Evolutionary conservation across 2,113 vertebrate species (phyloP).

Genomic region (Passer domesticus): DNA sequence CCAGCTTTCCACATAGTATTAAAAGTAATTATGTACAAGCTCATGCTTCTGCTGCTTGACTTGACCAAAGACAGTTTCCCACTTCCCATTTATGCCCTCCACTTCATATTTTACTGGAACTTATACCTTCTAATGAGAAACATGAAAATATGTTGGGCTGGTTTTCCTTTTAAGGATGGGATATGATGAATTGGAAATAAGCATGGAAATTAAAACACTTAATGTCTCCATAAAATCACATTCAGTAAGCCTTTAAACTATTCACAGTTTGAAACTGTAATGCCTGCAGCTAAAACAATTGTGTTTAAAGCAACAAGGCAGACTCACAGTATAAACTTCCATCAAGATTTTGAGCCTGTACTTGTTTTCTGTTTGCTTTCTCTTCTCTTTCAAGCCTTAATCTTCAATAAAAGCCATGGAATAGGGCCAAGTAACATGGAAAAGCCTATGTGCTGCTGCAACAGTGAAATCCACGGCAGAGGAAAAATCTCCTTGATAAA

Average conservation of each 20-base stretch:
- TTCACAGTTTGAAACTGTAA: constrained; percentile 8
- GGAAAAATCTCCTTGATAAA: constrained; percentile 1
- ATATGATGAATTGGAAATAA: constrained; percentile 2
- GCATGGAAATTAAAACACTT: constrained; percentile 5
- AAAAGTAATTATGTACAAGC: background rate
- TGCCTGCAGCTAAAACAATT: constrained; percentile 20
- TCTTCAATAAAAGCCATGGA: background rate
- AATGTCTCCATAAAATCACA: background rate
- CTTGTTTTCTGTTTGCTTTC: constrained; percentile 23
- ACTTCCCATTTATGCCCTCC: background rate
- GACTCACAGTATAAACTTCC: background rate
- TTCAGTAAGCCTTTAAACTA: constrained; percentile 30
- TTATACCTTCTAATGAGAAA: background rate
- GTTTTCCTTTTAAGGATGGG: background rate
- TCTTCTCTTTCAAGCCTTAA: background rate
- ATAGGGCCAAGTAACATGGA: background rate
- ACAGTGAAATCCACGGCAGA: background rate
- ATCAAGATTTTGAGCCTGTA: background rate
- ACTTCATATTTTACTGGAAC: background rate
- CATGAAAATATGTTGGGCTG: background rate
- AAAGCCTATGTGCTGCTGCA: background rate
- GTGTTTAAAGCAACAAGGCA: constrained; percentile 25
- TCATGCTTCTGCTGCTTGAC: background rate
- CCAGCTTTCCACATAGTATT: background rate
- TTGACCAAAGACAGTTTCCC: background rate